A percentile compares a stretch with the other conserved stretches of the same genome.
These are phyloP conservation scores for Microtus agrestis DNA, from an alignment of 2,797 vertebrate species.

Conservation along the genomic window DNA sequence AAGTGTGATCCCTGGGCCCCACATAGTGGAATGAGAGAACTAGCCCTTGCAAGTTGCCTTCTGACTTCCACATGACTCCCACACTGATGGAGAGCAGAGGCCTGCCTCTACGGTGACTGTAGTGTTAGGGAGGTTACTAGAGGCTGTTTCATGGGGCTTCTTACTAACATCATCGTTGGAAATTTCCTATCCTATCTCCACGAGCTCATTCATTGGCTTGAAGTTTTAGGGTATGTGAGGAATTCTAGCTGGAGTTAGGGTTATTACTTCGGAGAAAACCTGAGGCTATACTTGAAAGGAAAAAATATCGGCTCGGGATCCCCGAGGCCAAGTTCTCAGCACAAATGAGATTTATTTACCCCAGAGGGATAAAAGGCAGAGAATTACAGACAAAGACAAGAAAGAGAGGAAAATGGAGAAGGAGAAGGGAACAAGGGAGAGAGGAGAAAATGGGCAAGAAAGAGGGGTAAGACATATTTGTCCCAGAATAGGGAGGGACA, in stretches of 20 bases:
- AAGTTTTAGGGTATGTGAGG: neutral
- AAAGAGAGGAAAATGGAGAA: neutral
- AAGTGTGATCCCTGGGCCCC: neutral
- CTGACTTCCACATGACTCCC: neutral
- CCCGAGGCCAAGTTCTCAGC: neutral
- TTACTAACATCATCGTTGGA: neutral
- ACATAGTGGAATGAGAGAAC: neutral
- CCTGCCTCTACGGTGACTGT: neutral
- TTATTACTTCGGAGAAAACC: constrained; percentile 8
- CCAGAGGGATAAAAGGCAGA: neutral
- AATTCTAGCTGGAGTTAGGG: neutral
- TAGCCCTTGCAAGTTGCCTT: neutral
- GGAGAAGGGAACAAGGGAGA: neutral
- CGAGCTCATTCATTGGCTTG: neutral
- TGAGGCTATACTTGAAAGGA: neutral
- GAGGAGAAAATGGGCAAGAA: too few species aligned
- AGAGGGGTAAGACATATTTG: neutral
- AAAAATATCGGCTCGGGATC: neutral
- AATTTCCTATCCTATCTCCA: neutral
- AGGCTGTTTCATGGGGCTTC: neutral
- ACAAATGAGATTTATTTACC: neutral
- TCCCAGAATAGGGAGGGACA: neutral
- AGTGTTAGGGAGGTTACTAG: neutral
- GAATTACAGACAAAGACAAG: neutral
- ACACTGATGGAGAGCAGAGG: neutral